phyloP scores from a whole-genome alignment of 2,113 vertebrate genomes.

The Pedionomus torquatus region DNA sequence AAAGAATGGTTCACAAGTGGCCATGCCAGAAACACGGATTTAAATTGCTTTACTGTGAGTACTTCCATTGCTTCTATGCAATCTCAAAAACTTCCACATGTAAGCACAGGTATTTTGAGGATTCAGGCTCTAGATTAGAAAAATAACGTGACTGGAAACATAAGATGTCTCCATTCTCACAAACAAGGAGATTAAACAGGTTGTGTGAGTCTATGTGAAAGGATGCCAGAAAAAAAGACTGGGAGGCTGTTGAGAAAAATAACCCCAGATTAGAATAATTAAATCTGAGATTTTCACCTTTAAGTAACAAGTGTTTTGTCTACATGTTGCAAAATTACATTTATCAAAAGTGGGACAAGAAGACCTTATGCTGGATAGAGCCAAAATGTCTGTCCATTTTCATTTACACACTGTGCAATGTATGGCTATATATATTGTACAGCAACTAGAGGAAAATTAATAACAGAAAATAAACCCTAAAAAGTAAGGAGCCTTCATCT shows the following conservation, averaged over 20 bases:
- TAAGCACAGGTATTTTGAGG: background rate
- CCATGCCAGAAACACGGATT: background rate
- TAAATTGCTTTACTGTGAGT: background rate
- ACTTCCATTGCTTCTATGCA: background rate
- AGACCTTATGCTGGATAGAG: background rate
- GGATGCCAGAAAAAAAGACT: background rate
- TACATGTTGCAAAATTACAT: background rate
- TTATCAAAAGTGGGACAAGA: background rate
- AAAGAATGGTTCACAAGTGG: background rate
- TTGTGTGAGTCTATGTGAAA: background rate
- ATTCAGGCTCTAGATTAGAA: background rate
- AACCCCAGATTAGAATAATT: background rate
- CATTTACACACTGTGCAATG: background rate
- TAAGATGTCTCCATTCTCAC: background rate
- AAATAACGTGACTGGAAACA: background rate
- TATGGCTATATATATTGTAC: background rate
- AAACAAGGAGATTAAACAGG: background rate
- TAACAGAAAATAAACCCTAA: slow-evolving; percentile 5
- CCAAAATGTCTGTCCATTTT: background rate
- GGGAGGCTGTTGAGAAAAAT: background rate
- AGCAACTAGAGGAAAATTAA: slow-evolving; percentile 24
- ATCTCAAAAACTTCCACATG: background rate
- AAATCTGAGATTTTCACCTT: background rate
- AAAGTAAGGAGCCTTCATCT: background rate
- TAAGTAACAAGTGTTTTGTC: background rate